Base-by-base conservation (phyloP, 2,797 vertebrate species). In the Acipenser transmontanus region DNA sequence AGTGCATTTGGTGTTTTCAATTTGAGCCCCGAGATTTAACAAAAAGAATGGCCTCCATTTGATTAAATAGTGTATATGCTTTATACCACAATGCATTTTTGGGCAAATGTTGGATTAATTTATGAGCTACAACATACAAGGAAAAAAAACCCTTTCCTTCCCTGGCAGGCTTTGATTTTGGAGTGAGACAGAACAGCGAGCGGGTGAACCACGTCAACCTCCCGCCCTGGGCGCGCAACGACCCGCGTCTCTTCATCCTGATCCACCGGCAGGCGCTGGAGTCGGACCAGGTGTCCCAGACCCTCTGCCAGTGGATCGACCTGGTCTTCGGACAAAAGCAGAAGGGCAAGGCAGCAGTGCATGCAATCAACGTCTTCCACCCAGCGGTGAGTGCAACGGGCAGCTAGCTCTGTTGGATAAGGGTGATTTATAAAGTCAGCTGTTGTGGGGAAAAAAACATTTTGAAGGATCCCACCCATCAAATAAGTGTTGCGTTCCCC, bases 301-400 rank as follows among this genome's bases (percentile, higher is more conserved):
- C 91, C 0, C 91, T 99, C 73, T 97, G 95, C 77, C 94, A 99
- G 76, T 99, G 97, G 97, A 97, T 99, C 64, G 96, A 99, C 86
- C 78, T 99, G 72, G 97, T 99, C 70, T 99, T 99, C 13, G 97
- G 97, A n/a, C 93, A 97, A 75, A 99, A 99, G 77, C 97, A 99
- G 78, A 99, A 99, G 82, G 97, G 97, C 77, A 98, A 94, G 81
- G 92, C 97, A 47, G 95, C 97, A 0, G 94, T 99, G 69, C 94
- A 98, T 66, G 97, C 97, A 81, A 98, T 99, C 84, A 99, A 99
- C 64, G 97, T 99, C 70, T 99, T 99, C 77, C 97, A 99, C 78
- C 97, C 97, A 17, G 96, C 97, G 66, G 97, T 99, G 82, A 90
- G 95, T 84, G 74, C 13, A 59, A 13, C 54, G 4, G 34, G 34